Percentiles rank a stretch among this genome's conserved stretches.
phyloP scores from a whole-genome alignment of 1,140 invertebrate species.

The Ceratina japonica region DNA sequence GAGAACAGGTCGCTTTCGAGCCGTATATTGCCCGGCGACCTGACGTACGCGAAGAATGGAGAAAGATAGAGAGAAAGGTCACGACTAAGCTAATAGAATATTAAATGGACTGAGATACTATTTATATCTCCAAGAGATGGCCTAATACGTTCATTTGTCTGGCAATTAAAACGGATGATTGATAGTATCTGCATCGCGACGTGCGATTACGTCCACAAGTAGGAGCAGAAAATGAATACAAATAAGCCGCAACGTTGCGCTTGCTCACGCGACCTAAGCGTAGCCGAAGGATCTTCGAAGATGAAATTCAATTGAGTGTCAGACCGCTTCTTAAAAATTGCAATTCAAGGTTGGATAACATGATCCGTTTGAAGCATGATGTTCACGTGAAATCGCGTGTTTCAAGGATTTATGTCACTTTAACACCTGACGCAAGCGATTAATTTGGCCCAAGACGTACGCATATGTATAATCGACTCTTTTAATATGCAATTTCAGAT shows the following conservation, averaged over 20 bases:
- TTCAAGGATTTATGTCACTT: neutral
- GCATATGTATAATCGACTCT: neutral
- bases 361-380: neutral
- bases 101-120: conserved; percentile 57
- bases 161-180: conserved; percentile 74
- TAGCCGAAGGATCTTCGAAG: neutral
- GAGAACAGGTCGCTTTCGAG: conserved; percentile 28
- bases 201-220: conserved; percentile 32
- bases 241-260: conserved; percentile 43
- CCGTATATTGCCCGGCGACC: conserved; percentile 37
- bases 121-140: conserved; percentile 64
- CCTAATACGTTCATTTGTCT: conserved; percentile 71
- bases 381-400: neutral
- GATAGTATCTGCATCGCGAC: conserved; percentile 58
- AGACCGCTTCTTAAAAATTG: neutral
- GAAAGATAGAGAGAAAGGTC: conserved; percentile 6
- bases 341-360: neutral
- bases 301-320: conserved; percentile 1
- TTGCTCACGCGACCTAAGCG: neutral
- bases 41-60: neutral
- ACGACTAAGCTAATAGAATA: conserved; percentile 66
- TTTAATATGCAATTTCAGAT: neutral
- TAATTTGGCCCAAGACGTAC: neutral
- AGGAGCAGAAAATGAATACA: conserved; percentile 55
- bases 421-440: neutral